These are phyloP conservation scores for Theristicus caerulescens DNA, from an alignment of 2,113 vertebrate species.

Conservation along the genomic window DNA sequence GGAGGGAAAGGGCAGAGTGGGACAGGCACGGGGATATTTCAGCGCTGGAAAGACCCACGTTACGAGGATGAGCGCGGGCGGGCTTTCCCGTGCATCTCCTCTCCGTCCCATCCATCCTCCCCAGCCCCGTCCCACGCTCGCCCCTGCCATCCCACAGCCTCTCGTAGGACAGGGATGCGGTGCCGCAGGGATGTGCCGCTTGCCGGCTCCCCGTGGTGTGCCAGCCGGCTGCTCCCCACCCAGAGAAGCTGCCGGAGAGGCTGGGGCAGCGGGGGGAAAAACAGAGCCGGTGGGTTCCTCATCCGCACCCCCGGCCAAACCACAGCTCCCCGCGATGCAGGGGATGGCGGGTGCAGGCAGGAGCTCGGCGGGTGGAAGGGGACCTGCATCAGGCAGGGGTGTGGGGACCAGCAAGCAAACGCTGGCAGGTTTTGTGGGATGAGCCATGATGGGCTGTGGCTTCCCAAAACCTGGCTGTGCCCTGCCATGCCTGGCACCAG, in stretches of 20 bases:
- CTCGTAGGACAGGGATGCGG: rapidly evolving
- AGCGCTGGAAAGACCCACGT: rapidly evolving
- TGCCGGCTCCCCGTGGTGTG: rapidly evolving
- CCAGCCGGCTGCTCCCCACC: neutral
- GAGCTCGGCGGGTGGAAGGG: neutral
- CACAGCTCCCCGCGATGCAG: rapidly evolving
- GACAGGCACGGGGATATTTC: rapidly evolving
- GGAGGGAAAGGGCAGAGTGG: neutral
- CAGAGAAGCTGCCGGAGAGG: neutral
- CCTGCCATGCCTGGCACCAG: neutral
- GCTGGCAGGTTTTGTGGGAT: neutral
- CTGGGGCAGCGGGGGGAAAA: rapidly evolving
- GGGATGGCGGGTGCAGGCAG: neutral
- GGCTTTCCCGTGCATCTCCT: neutral
- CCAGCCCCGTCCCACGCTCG: rapidly evolving
- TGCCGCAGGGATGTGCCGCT: rapidly evolving
- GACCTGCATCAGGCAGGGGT: neutral
- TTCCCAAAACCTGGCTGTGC: neutral
- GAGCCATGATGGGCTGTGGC: neutral
- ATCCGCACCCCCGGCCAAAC: neutral
- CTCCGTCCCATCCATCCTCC: neutral
- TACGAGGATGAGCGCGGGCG: rapidly evolving
- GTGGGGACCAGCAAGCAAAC: neutral
- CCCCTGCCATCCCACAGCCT: neutral
- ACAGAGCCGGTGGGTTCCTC: neutral